A percentile compares a stretch with the other conserved stretches of the same genome.
Evolutionary conservation across 2,113 vertebrate genomes (phyloP).

Genomic region (Egretta garzetta): DNA sequence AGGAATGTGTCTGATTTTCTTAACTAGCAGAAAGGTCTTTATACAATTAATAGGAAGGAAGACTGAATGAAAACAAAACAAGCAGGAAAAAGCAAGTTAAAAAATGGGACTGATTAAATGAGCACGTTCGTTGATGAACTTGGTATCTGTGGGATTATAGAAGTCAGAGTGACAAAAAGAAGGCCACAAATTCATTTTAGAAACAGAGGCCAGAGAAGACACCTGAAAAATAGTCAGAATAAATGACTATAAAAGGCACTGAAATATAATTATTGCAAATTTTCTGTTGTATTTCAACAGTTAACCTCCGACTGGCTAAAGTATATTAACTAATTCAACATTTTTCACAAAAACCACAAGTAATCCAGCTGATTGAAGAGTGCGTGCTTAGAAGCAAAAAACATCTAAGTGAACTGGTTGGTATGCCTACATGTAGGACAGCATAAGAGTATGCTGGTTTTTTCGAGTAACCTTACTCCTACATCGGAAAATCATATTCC

Average conservation of each 20-base stretch:
- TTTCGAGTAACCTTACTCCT: background rate
- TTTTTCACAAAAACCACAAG: background rate
- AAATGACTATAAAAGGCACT: background rate
- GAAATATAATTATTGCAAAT: background rate
- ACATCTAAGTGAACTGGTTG: background rate
- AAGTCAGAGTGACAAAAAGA: background rate
- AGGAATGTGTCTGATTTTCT: background rate
- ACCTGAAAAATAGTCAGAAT: background rate
- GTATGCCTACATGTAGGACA: accelerated
- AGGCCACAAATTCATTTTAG: background rate
- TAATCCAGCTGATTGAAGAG: background rate
- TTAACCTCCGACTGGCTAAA: background rate
- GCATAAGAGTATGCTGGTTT: background rate
- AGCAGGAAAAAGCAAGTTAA: background rate
- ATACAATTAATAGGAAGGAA: background rate
- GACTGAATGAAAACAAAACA: background rate
- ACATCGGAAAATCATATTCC: background rate
- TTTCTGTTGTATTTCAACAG: background rate
- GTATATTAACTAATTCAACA: background rate
- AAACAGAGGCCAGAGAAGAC: background rate
- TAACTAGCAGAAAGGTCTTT: background rate
- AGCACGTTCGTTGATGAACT: background rate
- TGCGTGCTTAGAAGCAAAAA: background rate
- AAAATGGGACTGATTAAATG: background rate
- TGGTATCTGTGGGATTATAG: background rate